Conservation (phyloP, 2,797 vertebrate species). For the Rhinella marina region DNA sequence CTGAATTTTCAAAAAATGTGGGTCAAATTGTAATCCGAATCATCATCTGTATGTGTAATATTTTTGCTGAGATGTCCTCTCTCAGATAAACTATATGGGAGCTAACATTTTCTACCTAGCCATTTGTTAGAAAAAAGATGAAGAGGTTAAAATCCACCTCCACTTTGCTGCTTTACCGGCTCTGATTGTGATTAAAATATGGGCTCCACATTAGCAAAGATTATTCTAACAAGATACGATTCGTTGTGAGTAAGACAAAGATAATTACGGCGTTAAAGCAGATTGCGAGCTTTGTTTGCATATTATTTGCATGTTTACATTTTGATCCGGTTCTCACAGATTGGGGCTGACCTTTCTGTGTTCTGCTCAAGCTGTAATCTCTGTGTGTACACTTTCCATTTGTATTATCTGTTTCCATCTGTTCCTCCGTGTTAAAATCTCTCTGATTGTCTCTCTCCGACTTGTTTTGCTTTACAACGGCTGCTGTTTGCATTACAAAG, state of each 20-base stretch:
- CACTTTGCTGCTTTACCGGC: conserved; percentile 17
- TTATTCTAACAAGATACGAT: conserved; percentile 62
- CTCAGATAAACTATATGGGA: no score
- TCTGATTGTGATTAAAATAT: conserved; percentile 56
- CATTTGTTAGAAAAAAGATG: background rate
- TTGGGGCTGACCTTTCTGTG: conserved; percentile 60
- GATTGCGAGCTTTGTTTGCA: conserved; percentile 62
- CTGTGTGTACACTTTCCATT: conserved; percentile 62
- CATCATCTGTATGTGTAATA: no score
- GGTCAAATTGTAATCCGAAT: no score
- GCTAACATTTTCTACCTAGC: no score
- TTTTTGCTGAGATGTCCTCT: no score
- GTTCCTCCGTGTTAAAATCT: conserved; percentile 57
- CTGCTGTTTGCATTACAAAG: conserved; percentile 52
- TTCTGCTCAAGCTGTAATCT: conserved; percentile 59
- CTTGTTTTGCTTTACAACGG: conserved; percentile 47
- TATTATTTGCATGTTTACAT: conserved; percentile 63
- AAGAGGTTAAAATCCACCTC: conserved; percentile 36
- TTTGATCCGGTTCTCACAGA: conserved; percentile 61
- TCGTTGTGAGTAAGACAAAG: conserved; percentile 54
- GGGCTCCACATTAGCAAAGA: conserved; percentile 57
- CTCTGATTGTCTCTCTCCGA: conserved; percentile 49
- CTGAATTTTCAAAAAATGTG: no score
- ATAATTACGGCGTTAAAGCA: conserved; percentile 62
- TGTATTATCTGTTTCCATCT: conserved; percentile 62